Evolutionary conservation across 2,113 vertebrate genomes (phyloP).

Genomic region (Urocolius indicus): DNA sequence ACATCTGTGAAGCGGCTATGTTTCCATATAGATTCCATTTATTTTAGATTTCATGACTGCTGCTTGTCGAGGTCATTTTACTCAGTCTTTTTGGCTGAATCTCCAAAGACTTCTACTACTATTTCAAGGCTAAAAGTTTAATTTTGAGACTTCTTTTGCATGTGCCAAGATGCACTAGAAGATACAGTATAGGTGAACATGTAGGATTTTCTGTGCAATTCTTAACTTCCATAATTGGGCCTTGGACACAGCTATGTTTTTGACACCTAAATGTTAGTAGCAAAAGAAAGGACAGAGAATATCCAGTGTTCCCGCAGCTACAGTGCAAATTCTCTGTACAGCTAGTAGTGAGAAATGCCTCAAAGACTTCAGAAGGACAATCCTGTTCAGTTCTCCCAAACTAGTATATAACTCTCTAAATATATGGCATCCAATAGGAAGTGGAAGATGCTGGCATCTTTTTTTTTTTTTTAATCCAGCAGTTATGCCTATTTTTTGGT

Average conservation of each 20-base stretch:
- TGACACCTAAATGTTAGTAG: neutral
- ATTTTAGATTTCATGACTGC: neutral
- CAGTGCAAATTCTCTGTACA: neutral
- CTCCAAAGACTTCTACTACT: neutral
- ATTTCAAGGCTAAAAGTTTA: neutral
- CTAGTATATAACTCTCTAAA: neutral
- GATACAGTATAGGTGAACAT: rapidly evolving
- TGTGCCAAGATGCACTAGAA: neutral
- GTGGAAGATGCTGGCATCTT: neutral
- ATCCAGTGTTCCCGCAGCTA: neutral
- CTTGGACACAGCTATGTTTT: neutral
- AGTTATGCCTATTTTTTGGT: neutral
- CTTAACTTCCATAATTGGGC: neutral
- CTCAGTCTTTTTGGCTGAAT: neutral
- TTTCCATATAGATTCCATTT: neutral
- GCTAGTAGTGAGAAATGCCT: neutral
- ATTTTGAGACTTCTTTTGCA: neutral
- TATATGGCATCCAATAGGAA: neutral
- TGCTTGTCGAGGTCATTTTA: neutral
- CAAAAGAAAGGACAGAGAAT: neutral
- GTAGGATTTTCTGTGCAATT: neutral
- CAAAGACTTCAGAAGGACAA: neutral
- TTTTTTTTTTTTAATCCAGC: neutral
- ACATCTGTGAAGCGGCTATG: neutral
- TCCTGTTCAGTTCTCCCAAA: neutral